A percentile compares a stretch with the other conserved stretches of the same genome.
Conservation (phyloP, 2,797 vertebrate genomes). For the Cyprinodon diabolis region DNA sequence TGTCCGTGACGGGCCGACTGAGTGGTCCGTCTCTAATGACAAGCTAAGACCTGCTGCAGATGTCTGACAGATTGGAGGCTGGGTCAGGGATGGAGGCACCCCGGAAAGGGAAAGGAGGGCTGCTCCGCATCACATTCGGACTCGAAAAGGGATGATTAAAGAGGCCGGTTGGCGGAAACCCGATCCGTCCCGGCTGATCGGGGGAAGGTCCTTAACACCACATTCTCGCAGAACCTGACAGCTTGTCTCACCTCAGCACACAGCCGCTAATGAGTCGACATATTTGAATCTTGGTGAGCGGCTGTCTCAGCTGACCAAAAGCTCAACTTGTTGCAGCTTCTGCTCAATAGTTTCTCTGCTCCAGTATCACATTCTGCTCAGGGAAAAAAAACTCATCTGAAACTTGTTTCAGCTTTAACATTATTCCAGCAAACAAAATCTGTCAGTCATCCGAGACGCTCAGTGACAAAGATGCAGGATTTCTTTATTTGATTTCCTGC, state of each 20-base stretch:
- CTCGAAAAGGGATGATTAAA: slow-evolving; percentile 72
- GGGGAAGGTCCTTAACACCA: slow-evolving; percentile 49
- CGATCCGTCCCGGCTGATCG: slow-evolving; percentile 43
- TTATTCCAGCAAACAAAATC: too few species aligned
- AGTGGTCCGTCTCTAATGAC: slow-evolving; percentile 80
- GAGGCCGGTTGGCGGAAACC: slow-evolving; percentile 69
- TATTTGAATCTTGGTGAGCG: slow-evolving; percentile 6
- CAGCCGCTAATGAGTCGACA: slow-evolving; percentile 48
- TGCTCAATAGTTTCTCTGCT: background rate
- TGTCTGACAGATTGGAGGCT: slow-evolving; percentile 82
- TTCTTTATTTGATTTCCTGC: too few species aligned
- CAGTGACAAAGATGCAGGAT: too few species aligned
- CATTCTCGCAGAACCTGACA: slow-evolving; percentile 50
- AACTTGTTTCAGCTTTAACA: background rate
- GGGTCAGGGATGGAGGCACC: slow-evolving; percentile 34
- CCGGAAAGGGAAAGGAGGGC: slow-evolving; percentile 53
- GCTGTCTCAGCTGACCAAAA: background rate
- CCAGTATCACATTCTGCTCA: background rate
- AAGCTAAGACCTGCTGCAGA: slow-evolving; percentile 78
- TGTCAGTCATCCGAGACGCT: too few species aligned
- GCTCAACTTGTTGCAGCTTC: background rate
- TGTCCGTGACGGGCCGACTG: slow-evolving; percentile 47
- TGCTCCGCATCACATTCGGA: slow-evolving; percentile 44
- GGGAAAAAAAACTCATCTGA: too few species aligned
- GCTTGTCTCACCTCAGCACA: slow-evolving; percentile 54